A percentile compares a stretch with the other conserved stretches of the same genome.
Conservation (phyloP, 2,113 vertebrate species). For the Oenanthe oenanthe region DNA sequence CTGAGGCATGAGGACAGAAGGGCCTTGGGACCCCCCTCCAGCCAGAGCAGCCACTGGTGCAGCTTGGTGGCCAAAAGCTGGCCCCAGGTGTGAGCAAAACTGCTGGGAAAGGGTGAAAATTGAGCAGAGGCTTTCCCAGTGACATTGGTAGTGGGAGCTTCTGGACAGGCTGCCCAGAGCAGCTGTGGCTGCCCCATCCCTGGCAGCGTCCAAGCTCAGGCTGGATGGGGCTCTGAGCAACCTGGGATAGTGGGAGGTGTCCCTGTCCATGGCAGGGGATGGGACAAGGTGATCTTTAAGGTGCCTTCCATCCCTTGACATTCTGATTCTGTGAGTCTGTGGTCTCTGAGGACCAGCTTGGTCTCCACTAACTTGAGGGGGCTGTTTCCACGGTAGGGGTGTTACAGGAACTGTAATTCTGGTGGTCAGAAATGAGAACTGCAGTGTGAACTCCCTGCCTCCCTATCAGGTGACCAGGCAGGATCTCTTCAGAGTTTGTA, state of each 20-base stretch:
- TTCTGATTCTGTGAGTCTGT: neutral
- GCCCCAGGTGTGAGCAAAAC: neutral
- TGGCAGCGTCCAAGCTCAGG: neutral
- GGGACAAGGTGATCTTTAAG: no score
- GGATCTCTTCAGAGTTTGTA: neutral
- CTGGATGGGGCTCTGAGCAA: neutral
- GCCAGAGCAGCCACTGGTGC: fast-evolving
- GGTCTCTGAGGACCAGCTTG: neutral
- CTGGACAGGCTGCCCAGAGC: neutral
- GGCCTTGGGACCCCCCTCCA: neutral
- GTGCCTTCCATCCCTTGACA: neutral
- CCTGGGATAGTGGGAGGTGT: neutral
- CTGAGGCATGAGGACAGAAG: neutral
- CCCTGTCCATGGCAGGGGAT: neutral
- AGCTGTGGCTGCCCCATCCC: neutral
- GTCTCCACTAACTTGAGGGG: neutral
- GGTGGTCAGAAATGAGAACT: neutral
- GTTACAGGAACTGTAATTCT: neutral
- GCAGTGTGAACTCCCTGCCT: neutral
- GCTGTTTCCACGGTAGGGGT: neutral
- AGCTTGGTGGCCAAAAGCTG: neutral
- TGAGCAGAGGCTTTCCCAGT: neutral
- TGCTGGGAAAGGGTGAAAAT: neutral
- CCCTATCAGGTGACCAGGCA: neutral
- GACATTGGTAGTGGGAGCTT: fast-evolving